phyloP scores from a whole-genome alignment of 2,113 vertebrate genomes.

The Rhinogobius similis region DNA sequence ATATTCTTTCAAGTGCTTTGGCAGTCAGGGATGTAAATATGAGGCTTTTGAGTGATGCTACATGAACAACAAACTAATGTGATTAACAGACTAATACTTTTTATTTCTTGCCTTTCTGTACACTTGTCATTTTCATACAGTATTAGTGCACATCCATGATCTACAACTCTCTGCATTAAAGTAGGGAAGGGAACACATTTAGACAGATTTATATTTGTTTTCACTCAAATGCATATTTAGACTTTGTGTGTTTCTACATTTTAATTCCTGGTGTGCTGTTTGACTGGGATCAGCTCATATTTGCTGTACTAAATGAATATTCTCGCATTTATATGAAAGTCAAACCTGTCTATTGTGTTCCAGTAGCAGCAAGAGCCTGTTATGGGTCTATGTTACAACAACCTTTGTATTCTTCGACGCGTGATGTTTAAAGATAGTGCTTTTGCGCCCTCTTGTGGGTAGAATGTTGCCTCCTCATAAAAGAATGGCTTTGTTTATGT shows the following conservation, averaged over 20 bases:
- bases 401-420: background rate
- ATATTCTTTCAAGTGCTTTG: background rate
- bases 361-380: background rate
- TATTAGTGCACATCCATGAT: too few relatives aligned
- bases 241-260: background rate
- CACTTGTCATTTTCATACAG: too few relatives aligned
- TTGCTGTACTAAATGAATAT: too few relatives aligned
- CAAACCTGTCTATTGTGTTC: background rate
- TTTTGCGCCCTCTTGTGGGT: constrained; percentile 51
- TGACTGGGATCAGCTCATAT: background rate
- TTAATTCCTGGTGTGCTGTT: too few relatives aligned
- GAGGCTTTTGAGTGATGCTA: background rate
- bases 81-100: too few relatives aligned
- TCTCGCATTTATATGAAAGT: too few relatives aligned
- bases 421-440: background rate
- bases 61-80: too few relatives aligned
- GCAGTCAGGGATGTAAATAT: background rate
- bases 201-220: too few relatives aligned
- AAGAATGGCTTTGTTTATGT: background rate
- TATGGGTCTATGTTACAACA: background rate
- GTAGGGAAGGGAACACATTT: too few relatives aligned
- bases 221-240: background rate
- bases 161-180: background rate
- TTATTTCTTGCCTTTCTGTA: too few relatives aligned
- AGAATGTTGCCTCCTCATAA: background rate